These are phyloP conservation scores for Natrix natrix DNA, from an alignment of 2,797 vertebrate species.

Conservation along the genomic window DNA sequence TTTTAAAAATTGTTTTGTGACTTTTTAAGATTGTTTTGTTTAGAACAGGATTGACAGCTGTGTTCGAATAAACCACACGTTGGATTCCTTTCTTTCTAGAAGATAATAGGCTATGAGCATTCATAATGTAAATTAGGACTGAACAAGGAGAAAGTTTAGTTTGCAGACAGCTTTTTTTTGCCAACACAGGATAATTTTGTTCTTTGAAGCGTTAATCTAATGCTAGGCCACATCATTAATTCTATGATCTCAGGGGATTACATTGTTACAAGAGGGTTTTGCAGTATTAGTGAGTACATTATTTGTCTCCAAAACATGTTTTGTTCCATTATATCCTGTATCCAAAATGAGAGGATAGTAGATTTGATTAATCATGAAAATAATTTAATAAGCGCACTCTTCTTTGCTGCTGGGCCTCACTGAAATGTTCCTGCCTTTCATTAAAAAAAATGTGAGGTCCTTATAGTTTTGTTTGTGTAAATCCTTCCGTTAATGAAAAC, in stretches of 20 bases:
- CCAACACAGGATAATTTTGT: constrained; percentile 18
- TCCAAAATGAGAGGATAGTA: constrained; percentile 30
- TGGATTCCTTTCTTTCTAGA: constrained; percentile 8
- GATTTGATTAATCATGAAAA: background rate
- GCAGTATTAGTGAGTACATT: constrained; percentile 36
- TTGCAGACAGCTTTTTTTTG: constrained; percentile 25
- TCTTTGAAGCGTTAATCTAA: background rate
- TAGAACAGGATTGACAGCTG: background rate
- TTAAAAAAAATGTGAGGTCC: constrained; percentile 4
- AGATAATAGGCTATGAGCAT: background rate
- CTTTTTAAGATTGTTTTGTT: background rate
- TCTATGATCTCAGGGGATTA: constrained; percentile 24
- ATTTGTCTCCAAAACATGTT: constrained; percentile 35
- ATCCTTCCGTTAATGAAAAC: background rate
- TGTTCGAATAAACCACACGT: background rate
- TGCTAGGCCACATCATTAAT: constrained; percentile 30
- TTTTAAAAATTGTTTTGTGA: background rate
- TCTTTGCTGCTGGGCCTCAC: background rate
- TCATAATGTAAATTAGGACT: constrained; percentile 10
- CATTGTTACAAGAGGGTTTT: constrained; percentile 32
- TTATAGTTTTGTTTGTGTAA: background rate
- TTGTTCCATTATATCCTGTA: constrained; percentile 13
- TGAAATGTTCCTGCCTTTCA: background rate
- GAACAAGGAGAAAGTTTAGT: constrained; percentile 23
- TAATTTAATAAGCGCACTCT: constrained; percentile 38